Conservation (phyloP, 2,888 invertebrate species). For the Habroteleia sp. region DNA sequence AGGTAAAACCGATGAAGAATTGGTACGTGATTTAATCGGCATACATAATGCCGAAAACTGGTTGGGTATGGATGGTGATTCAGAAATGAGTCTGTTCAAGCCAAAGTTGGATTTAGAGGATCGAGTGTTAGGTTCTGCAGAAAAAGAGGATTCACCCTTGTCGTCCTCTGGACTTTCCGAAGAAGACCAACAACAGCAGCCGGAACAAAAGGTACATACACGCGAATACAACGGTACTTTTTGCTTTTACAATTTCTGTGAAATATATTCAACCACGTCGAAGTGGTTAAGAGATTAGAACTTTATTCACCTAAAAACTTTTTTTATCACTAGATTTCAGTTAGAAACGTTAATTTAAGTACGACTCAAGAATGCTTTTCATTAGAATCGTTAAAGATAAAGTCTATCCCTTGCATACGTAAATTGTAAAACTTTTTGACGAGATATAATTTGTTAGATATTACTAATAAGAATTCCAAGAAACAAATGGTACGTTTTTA, state of each 20-base stretch:
- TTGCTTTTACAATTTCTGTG: too few species aligned
- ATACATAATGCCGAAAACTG: conserved; percentile 97
- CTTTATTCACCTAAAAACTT: conserved; percentile 11
- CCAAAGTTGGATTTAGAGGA: conserved; percentile 87
- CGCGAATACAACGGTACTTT: too few species aligned
- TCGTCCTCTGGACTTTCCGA: conserved; percentile 81
- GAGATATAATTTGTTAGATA: too few species aligned
- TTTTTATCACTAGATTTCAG: conserved; percentile 30
- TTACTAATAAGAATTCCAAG: too few species aligned
- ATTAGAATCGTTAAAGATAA: conserved; percentile 31
- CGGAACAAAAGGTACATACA: conserved; percentile 62
- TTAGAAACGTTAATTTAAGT: conserved; percentile 31
- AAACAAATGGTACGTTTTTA: too few species aligned
- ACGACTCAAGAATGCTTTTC: conserved; percentile 20
- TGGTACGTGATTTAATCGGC: conserved; percentile 93
- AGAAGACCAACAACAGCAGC: conserved; percentile 78
- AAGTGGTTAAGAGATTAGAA: conserved; percentile 50
- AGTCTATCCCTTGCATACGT: too few species aligned
- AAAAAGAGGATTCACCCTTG: conserved; percentile 85
- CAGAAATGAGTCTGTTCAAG: conserved; percentile 91
- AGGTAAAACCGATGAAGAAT: conserved; percentile 93
- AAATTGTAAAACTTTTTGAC: too few species aligned
- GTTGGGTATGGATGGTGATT: conserved; percentile 94
- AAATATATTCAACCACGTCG: conserved; percentile 15
- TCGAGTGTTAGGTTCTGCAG: conserved; percentile 77